Percentiles rank a stretch among this genome's conserved stretches.
phyloP scores from a whole-genome alignment of 2,113 vertebrate species.

The Ptilorrhoa leucosticta region DNA sequence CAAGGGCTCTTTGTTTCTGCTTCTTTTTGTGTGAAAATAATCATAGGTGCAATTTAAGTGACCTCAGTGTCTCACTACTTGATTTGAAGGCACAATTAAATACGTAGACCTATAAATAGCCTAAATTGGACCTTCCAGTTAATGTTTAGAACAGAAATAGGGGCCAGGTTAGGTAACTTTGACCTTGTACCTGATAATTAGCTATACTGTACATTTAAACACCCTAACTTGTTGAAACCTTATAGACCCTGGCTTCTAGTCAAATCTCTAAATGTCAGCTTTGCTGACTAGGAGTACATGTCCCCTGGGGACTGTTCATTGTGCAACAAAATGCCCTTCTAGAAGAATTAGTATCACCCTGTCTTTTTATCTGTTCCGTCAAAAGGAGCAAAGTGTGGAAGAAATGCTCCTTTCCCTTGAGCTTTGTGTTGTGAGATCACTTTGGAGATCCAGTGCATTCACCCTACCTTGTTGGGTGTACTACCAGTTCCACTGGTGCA shows the following conservation, averaged over 20 bases:
- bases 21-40: not conserved
- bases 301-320: not conserved
- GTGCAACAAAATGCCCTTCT: not conserved
- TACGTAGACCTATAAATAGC: not conserved
- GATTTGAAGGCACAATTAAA: slow-evolving; percentile 18
- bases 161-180: not conserved
- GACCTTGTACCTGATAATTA: not conserved
- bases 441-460: not conserved
- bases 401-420: not conserved
- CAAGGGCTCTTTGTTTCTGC: not conserved
- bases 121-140: slow-evolving; percentile 2
- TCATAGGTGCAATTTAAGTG: not conserved
- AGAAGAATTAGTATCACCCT: not conserved
- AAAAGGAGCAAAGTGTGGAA: not conserved
- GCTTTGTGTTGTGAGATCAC: not conserved
- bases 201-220: not conserved
- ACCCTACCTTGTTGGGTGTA: not conserved
- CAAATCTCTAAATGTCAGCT: not conserved
- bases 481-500: not conserved
- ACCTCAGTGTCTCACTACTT: not conserved
- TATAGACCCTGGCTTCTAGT: not conserved
- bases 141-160: not conserved
- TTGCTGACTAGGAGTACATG: not conserved
- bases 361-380: not conserved
- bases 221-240: not conserved